These are phyloP conservation scores for Cricetomys ansorgei DNA, from an alignment of 2,113 vertebrate species.

Conservation along the genomic window DNA sequence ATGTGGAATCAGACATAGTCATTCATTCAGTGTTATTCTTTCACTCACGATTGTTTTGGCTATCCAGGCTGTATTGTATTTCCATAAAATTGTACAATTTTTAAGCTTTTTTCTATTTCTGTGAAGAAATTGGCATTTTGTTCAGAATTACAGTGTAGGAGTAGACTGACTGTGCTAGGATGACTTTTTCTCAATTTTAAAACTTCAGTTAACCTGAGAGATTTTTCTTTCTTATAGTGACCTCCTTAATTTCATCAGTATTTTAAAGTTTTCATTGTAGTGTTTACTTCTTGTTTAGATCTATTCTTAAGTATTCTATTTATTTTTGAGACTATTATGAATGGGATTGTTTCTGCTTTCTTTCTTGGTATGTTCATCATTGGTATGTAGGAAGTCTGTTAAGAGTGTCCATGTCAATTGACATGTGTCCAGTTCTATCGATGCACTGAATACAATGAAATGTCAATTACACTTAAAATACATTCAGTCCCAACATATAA, in stretches of 20 bases:
- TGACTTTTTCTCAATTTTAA: neutral
- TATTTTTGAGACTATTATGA: neutral
- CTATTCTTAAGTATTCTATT: neutral
- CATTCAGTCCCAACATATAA: neutral
- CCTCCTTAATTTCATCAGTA: neutral
- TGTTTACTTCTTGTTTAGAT: neutral
- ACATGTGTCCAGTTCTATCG: neutral
- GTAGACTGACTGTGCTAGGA: neutral
- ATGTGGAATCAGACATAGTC: neutral
- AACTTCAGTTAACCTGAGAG: neutral
- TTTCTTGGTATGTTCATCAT: neutral
- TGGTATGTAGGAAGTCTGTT: neutral
- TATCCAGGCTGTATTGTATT: neutral
- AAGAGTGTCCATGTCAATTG: neutral
- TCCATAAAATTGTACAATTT: too few species aligned
- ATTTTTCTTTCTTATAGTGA: neutral
- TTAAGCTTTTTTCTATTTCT: neutral
- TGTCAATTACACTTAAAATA: neutral
- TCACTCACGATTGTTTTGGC: neutral
- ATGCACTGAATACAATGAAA: neutral
- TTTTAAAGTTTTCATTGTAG: neutral
- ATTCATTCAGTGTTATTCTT: neutral
- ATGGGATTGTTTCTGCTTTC: neutral
- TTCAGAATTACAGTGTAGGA: neutral
- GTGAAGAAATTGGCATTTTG: neutral